phyloP scores from a whole-genome alignment of 2,113 vertebrate species.

The Pelodiscus sinensis region DNA sequence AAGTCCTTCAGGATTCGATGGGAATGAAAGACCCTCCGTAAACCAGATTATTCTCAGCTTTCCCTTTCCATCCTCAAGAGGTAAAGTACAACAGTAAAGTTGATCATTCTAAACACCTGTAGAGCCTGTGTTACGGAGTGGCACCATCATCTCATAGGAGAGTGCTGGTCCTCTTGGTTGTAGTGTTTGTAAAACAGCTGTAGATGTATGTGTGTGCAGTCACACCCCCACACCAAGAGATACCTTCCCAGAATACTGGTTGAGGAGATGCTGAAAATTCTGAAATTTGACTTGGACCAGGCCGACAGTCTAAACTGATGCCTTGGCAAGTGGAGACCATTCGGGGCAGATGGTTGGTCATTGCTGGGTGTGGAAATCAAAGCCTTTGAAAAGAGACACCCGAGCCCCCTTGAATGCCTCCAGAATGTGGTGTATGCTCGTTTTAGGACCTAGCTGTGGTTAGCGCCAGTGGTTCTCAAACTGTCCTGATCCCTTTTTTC shows the following conservation, averaged over 20 bases:
- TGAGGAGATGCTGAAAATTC: background rate
- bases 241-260: background rate
- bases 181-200: background rate
- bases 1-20: background rate
- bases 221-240: background rate
- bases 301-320: background rate
- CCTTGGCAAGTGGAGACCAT: background rate
- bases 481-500: background rate
- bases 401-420: background rate
- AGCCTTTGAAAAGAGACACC: background rate
- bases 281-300: background rate
- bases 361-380: background rate
- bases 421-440: background rate
- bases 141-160: rapidly evolving
- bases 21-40: background rate
- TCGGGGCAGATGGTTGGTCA: background rate
- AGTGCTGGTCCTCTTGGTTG: background rate
- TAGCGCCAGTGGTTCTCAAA: rapidly evolving
- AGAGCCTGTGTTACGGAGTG: rapidly evolving
- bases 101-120: background rate
- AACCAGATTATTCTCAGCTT: background rate
- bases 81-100: too few species aligned
- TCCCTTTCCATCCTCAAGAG: too few species aligned
- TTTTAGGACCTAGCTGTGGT: background rate
- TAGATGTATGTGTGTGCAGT: rapidly evolving